A percentile compares a stretch with the other conserved stretches of the same genome.
These are phyloP conservation scores for Sarcophaga subvicina DNA, from an alignment of 2,888 invertebrate species.

Conservation along the genomic window DNA sequence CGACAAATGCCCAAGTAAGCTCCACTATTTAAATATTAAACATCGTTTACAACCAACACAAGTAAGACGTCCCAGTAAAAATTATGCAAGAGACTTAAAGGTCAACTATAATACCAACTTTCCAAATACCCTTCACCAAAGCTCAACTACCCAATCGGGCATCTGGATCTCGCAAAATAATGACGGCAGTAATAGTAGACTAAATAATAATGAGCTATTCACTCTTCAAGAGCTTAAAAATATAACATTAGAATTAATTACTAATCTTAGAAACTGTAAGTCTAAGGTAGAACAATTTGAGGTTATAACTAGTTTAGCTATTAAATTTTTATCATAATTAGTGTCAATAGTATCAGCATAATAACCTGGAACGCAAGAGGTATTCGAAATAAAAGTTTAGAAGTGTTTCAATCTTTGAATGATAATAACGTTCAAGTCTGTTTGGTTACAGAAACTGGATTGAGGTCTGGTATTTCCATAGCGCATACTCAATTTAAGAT, in stretches of 20 bases:
- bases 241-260: constrained; percentile 6
- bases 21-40: background rate
- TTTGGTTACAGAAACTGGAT: constrained; percentile 36
- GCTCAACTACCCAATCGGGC: background rate
- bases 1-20: constrained; percentile 7
- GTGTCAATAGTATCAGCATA: background rate
- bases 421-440: background rate
- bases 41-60: constrained; percentile 4
- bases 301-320: constrained; percentile 28
- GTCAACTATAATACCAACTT: constrained; percentile 29
- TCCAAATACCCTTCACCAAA: constrained; percentile 36
- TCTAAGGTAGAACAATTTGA: constrained; percentile 41
- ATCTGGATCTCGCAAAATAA: constrained; percentile 7
- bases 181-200: background rate
- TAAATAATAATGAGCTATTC: constrained; percentile 1
- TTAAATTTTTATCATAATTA: constrained; percentile 49
- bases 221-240: background rate
- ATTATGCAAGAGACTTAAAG: background rate
- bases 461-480: constrained; percentile 7
- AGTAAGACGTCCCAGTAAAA: background rate
- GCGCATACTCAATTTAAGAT: constrained; percentile 10
- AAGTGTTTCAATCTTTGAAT: constrained; percentile 11
- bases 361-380: constrained; percentile 31
- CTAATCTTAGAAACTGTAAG: background rate
- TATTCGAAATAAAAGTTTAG: constrained; percentile 10